Evolutionary conservation across 1,140 invertebrate species (phyloP), one percentile per base, ranked within the genome.

Genomic region (Eriocheir sinensis): DNA sequence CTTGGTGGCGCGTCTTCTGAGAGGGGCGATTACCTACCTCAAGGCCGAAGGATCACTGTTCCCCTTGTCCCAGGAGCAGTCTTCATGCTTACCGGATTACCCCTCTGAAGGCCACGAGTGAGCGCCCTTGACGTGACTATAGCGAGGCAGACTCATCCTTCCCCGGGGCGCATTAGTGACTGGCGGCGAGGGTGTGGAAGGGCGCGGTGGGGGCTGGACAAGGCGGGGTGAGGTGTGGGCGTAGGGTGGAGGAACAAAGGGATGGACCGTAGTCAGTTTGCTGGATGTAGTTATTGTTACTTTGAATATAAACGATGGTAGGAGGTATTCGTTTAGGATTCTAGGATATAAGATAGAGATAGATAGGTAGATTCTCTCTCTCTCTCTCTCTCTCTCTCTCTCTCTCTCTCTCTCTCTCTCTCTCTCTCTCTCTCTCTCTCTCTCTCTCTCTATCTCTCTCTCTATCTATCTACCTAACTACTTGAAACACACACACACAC

Each of bases 321-420:
- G 44, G 15, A 48, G 15, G 15, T 8, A 48, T 15, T 8, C 44
- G 4, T 48, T 15, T 8, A 4, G 21, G 48, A 53, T 9, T 17
- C 48, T n/a, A 53, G 8, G 21, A 9, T 21, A 53, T 17, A 53
- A 53, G 48, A 53, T 53, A 53, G 21, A 9, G 21, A 53, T 53
- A 53, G 21, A 53, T 9, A 53, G 12, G 48, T 21, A 53, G 8
- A 21, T 72, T 8, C 60, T 72, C 60, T 72, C 60, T 72, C 60
- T 72, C 60, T 72, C 60, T 72, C 60, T n/a, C 60, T n/a, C 60
- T 72, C 60, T 72, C 60, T 53, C 60, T 72, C 60, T 72, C 60
- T 72, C 60, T 72, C 60, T 72, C 60, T 72, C 60, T 72, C 60
- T 72, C 60, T 72, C 60, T 72, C 60, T 72, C 60, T 72, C 60